phyloP scores from a whole-genome alignment of 2,888 invertebrate species.

The Geophilus truncorum region DNA sequence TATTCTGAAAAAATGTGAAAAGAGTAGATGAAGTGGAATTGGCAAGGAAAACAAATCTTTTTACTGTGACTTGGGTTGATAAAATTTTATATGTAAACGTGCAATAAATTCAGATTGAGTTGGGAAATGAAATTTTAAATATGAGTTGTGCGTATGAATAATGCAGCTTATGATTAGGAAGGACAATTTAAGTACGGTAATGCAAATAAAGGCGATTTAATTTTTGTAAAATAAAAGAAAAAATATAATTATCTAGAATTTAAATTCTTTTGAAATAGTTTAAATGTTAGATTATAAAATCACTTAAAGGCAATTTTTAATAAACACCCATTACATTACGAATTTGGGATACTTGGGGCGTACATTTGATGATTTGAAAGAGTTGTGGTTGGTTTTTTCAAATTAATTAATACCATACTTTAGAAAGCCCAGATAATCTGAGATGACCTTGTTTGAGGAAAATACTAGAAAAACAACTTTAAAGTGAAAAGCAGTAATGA shows the following conservation, averaged over 20 bases:
- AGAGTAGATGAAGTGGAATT: not conserved
- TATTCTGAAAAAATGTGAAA: not conserved
- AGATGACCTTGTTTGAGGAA: not conserved
- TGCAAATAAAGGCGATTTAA: not conserved
- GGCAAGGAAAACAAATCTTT: not conserved
- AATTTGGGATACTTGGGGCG: too few species aligned
- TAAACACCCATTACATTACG: too few species aligned
- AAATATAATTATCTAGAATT: too few species aligned
- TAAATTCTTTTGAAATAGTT: too few species aligned
- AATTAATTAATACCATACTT: not conserved
- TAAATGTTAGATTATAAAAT: too few species aligned
- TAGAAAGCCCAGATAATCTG: not conserved
- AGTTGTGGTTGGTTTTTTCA: not conserved
- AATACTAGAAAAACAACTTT: too few species aligned
- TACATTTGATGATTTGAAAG: too few species aligned
- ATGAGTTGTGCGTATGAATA: not conserved
- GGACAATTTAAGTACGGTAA: not conserved
- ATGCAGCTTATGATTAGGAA: not conserved
- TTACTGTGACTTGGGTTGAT: not conserved
- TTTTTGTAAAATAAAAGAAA: not conserved
- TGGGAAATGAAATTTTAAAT: not conserved
- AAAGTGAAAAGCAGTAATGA: not conserved
- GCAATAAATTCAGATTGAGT: not conserved
- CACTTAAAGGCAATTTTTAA: too few species aligned
- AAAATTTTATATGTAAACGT: not conserved